phyloP scores from a whole-genome alignment of 2,888 invertebrate species.

The Prostheceraeus crozeri region DNA sequence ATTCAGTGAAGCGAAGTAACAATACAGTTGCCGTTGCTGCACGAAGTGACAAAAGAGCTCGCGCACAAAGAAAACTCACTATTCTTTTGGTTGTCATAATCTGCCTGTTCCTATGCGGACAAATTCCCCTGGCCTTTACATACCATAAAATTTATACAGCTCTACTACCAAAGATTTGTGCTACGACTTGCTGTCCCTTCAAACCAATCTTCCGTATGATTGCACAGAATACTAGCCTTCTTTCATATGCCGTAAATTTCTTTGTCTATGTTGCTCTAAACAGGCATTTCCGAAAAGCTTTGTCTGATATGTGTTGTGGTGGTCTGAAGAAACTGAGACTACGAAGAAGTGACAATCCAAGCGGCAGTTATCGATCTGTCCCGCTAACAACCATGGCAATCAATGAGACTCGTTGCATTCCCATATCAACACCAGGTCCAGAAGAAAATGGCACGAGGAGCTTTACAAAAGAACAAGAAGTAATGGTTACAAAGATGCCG shows the following conservation, averaged over 20 bases:
- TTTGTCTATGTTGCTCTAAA: conserved; percentile 25
- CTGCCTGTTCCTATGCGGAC: conserved; percentile 27
- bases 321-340: no score
- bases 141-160: conserved; percentile 11
- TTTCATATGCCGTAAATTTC: conserved; percentile 19
- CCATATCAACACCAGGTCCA: no score
- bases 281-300: conserved; percentile 18
- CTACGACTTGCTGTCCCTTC: not conserved
- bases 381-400: no score
- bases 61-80: conserved; percentile 26
- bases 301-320: conserved; percentile 19
- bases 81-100: conserved; percentile 24
- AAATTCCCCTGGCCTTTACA: conserved; percentile 20
- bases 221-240: conserved; percentile 5
- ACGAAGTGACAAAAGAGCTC: not conserved
- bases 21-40: not conserved
- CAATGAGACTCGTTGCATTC: no score
- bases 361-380: no score
- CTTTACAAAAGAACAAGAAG: no score
- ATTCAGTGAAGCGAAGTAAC: conserved; percentile 13
- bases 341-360: no score
- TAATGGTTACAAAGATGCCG: no score
- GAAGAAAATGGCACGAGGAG: no score
- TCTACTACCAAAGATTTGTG: not conserved
- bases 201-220: not conserved